Evolutionary conservation across 2,888 invertebrate species (phyloP).

Genomic region (Formica aserva): DNA sequence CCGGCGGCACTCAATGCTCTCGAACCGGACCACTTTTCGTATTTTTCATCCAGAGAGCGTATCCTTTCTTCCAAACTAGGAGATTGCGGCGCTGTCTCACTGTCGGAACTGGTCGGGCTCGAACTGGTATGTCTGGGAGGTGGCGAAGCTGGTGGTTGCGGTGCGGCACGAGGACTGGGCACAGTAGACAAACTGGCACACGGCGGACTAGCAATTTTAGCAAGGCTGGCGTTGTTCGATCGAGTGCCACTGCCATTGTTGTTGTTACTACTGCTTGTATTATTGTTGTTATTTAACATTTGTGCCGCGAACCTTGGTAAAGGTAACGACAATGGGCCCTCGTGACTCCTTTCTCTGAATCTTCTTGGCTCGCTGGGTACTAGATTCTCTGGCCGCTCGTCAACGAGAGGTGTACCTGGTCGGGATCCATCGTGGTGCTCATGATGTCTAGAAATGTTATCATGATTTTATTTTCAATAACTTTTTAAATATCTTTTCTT

Average conservation of each 20-base stretch:
- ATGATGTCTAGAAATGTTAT: constrained; percentile 84
- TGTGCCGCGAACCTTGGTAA: constrained; percentile 95
- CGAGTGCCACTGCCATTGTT: constrained; percentile 70
- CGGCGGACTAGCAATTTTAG: constrained; percentile 85
- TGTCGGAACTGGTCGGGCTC: constrained; percentile 92
- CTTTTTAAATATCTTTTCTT: background rate
- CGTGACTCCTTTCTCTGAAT: constrained; percentile 88
- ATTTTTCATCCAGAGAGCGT: constrained; percentile 96
- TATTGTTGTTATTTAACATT: constrained; percentile 86
- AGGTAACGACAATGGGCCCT: constrained; percentile 93
- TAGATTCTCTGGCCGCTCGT: constrained; percentile 92
- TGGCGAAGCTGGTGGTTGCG: constrained; percentile 89
- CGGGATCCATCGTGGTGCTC: constrained; percentile 89
- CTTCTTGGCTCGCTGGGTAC: constrained; percentile 92
- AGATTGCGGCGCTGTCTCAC: constrained; percentile 89
- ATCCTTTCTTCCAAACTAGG: constrained; percentile 95
- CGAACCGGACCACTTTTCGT: constrained; percentile 94
- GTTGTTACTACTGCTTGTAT: constrained; percentile 76
- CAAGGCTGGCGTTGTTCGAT: constrained; percentile 71
- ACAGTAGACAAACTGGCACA: constrained; percentile 84
- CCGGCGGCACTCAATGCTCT: constrained; percentile 88
- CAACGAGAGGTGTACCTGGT: constrained; percentile 94
- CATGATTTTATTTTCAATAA: background rate
- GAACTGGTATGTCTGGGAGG: constrained; percentile 91
- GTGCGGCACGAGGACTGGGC: constrained; percentile 88